Evolutionary conservation across 2,113 vertebrate genomes (phyloP), one percentile per base, ranked within the genome.

Genomic region (Rhadina sibilatrix): DNA sequence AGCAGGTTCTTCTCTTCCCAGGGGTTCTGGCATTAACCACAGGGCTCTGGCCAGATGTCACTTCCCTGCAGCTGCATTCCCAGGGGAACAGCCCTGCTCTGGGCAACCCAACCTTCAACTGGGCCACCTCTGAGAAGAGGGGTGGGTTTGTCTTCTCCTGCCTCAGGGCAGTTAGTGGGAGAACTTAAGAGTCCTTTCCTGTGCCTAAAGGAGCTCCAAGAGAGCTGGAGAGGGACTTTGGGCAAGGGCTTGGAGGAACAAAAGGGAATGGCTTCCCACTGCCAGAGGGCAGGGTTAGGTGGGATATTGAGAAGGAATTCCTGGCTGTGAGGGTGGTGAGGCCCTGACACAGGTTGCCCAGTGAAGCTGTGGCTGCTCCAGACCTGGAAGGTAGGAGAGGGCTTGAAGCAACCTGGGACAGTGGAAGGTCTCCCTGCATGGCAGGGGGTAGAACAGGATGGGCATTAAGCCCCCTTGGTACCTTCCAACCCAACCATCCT

Each of bases 351-450:
- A 40, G 53, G 7, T 0, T 60, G 23, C 16, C 6, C 28, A 68
- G 69, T 2, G 87, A 12, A 60, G 38, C 20, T 60, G 38, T 75
- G 69, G 38, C 53, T 68, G 28, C 38, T 11, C 46, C 38, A 44
- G 1, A 5, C 19, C 44, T 40, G 30, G 20, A 5, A 40, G 23
- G 37, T 0, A 30, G 44, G 40, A 35, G 0, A 0, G 35, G 10
- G 12, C 59, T 44, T 65, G 37, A 38, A 75, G 30, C 19, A n/a
- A 0, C 13, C 38, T 53, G n/a, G 38, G 24, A 0, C 0, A 6
- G 53, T 3, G n/a, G 11, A 4, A 75, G 20, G 7, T 40, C 46
- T n/a, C 46, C 33, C 28, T 60, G 46, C 7, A 2, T 25, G 61
- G 46, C 20, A n/a, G 46, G 23, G 30, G 8, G 2, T 24, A n/a